A percentile compares a stretch with the other conserved stretches of the same genome.
Evolutionary conservation across 2,888 invertebrate species (phyloP).

Genomic region (Caprella mutica): DNA sequence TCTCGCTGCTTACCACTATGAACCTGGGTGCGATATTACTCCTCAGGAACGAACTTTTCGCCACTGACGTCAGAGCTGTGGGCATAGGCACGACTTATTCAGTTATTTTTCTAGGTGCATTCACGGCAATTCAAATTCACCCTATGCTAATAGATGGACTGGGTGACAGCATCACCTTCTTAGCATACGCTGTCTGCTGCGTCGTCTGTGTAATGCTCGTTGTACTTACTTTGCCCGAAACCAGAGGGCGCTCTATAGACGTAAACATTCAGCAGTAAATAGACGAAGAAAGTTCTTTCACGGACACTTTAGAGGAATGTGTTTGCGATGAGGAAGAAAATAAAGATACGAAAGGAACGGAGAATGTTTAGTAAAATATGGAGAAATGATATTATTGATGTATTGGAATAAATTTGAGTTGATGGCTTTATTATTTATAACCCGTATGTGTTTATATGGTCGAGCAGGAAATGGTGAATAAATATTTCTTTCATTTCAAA

Average conservation of each 20-base stretch:
- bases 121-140: conserved; percentile 6
- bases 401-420: too few relatives aligned
- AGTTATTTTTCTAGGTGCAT: conserved; percentile 14
- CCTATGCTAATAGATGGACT: not conserved
- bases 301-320: too few relatives aligned
- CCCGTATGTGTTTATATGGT: too few relatives aligned
- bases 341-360: too few relatives aligned
- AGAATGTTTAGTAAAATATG: too few relatives aligned
- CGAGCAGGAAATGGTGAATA: too few relatives aligned
- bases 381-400: too few relatives aligned
- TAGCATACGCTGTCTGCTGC: conserved; percentile 8
- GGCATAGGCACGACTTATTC: conserved; percentile 14
- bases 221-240: conserved; percentile 12
- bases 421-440: too few relatives aligned
- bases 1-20: conserved; percentile 8
- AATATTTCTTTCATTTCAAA: too few relatives aligned
- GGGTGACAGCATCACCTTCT: conserved; percentile 16
- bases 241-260: conserved; percentile 11
- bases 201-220: not conserved
- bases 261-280: too few relatives aligned
- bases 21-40: conserved; percentile 7
- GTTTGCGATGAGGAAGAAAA: too few relatives aligned
- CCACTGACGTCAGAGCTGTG: conserved; percentile 14
- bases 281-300: too few relatives aligned
- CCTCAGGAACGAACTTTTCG: conserved; percentile 15